phyloP scores from a whole-genome alignment of 1,140 invertebrate genomes.

The Lucilia sericata region DNA sequence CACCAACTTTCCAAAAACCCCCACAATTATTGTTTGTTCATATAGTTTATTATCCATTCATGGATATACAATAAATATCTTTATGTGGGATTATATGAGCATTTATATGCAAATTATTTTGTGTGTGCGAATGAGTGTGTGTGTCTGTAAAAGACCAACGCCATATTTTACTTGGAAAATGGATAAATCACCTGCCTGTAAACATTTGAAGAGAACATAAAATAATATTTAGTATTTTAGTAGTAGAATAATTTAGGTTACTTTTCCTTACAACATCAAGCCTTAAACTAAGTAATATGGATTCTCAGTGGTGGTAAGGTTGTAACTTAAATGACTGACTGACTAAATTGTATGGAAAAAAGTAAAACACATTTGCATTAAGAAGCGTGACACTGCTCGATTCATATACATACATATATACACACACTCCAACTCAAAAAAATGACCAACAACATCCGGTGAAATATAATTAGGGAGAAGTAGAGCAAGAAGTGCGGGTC shows the following conservation, averaged over 20 bases:
- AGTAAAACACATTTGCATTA: conserved; percentile 33
- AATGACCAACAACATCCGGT: conserved; percentile 43
- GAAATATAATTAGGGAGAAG: conserved; percentile 36
- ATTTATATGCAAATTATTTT: not conserved
- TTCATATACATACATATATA: not conserved
- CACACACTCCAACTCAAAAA: not conserved
- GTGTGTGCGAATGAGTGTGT: too few relatives aligned
- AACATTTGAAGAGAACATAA: conserved; percentile 19
- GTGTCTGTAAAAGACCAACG: not conserved
- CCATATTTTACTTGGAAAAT: not conserved
- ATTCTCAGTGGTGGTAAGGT: not conserved
- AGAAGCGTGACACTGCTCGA: conserved; percentile 31
- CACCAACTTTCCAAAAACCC: not conserved
- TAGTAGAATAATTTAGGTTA: conserved; percentile 29
- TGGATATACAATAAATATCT: not conserved
- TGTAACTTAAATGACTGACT: not conserved
- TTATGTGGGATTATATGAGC: not conserved
- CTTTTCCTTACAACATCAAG: not conserved
- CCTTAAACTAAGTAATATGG: conserved; percentile 9
- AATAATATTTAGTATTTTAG: not conserved
- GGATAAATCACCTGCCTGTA: conserved; percentile 32
- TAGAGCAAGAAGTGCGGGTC: not conserved
- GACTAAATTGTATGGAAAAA: not conserved
- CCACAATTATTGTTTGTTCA: not conserved
- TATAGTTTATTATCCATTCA: too few relatives aligned